Conservation (phyloP, 2,888 invertebrate genomes). For the Dugesia japonica region DNA sequence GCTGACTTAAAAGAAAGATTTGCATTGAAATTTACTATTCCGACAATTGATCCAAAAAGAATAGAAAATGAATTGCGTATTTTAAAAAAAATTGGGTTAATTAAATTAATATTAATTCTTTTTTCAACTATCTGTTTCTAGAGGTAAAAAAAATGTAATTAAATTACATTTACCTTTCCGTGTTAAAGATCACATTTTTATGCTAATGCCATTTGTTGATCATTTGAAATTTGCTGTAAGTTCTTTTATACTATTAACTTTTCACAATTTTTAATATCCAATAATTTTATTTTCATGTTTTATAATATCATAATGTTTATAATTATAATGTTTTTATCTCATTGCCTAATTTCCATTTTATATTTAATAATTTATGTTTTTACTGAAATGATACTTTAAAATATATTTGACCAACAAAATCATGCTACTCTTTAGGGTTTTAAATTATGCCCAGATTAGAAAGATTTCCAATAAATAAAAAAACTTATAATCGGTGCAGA, state of each 20-base stretch:
- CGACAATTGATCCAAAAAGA: constrained; percentile 29
- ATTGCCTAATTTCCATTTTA: too few species aligned
- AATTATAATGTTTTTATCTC: too few species aligned
- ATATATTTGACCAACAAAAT: too few species aligned
- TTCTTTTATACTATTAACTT: too few species aligned
- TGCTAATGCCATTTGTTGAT: constrained; percentile 30
- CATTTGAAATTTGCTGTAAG: constrained; percentile 27
- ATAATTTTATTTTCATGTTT: too few species aligned
- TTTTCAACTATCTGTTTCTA: constrained; percentile 20
- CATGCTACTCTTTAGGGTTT: too few species aligned
- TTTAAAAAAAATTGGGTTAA: constrained; percentile 31
- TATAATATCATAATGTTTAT: too few species aligned
- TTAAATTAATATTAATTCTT: neutral
- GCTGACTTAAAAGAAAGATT: constrained; percentile 24
- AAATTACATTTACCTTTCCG: constrained; percentile 26
- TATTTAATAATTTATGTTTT: too few species aligned
- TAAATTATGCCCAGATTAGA: too few species aligned
- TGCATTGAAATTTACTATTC: constrained; percentile 34
- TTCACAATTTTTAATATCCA: neutral
- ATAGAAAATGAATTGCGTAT: constrained; percentile 34
- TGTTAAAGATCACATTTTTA: constrained; percentile 30
- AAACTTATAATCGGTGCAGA: too few species aligned
- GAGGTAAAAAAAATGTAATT: constrained; percentile 31
- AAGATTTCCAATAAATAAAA: too few species aligned
- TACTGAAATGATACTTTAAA: too few species aligned